A percentile compares a stretch with the other conserved stretches of the same genome.
These are phyloP conservation scores for Yponomeuta evonymella DNA, from an alignment of 2,888 invertebrate species.

Conservation along the genomic window DNA sequence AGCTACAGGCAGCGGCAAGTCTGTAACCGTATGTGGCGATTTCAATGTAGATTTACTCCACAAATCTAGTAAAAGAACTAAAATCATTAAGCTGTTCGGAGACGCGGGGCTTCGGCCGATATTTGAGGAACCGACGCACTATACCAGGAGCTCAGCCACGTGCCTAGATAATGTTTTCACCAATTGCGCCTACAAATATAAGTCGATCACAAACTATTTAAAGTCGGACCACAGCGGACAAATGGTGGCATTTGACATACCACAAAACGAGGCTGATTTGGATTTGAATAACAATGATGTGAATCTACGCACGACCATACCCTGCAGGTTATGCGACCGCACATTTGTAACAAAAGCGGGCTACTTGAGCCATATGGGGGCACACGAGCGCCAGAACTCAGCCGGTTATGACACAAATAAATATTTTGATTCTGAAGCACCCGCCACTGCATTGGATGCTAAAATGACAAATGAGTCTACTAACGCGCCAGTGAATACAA, in stretches of 20 bases:
- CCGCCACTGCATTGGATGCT: background rate
- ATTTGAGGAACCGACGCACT: background rate
- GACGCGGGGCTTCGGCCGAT: background rate
- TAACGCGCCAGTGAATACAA: background rate
- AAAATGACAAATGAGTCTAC: background rate
- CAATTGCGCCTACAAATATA: background rate
- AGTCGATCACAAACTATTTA: background rate
- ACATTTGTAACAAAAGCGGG: background rate
- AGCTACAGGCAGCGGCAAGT: background rate
- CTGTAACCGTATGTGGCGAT: background rate
- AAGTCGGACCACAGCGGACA: background rate
- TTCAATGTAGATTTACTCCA: background rate
- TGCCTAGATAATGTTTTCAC: background rate
- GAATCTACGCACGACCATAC: background rate
- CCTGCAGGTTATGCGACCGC: background rate
- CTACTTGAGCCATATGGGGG: background rate
- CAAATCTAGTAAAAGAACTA: background rate
- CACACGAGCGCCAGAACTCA: constrained; percentile 51
- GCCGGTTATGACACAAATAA: background rate
- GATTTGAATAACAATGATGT: background rate
- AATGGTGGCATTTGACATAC: background rate
- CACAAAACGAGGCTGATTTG: background rate
- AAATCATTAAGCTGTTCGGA: background rate
- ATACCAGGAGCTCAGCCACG: background rate
- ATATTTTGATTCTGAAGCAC: background rate